phyloP scores from a whole-genome alignment of 2,113 vertebrate species.

The Carettochelys insculpta region DNA sequence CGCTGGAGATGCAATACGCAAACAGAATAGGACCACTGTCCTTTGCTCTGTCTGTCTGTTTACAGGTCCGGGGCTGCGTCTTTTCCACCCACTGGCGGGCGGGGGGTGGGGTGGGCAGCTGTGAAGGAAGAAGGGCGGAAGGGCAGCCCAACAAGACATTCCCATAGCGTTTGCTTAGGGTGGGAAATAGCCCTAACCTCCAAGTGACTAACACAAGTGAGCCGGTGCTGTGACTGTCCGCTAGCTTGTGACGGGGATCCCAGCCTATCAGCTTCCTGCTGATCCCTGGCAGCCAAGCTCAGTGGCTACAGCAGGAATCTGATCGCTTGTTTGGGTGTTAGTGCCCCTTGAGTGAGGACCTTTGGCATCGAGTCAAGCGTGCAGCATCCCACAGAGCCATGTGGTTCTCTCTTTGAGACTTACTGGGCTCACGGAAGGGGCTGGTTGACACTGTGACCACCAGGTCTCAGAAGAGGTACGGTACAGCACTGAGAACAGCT shows the following conservation, averaged over 20 bases:
- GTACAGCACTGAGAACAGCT: background rate
- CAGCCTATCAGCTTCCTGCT: too few species aligned
- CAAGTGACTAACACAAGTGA: background rate
- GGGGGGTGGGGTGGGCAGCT: background rate
- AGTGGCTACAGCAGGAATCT: rapidly evolving
- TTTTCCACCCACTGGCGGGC: background rate
- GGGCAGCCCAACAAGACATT: background rate
- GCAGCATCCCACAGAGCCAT: too few species aligned
- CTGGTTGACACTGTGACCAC: too few species aligned
- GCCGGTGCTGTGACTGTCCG: background rate
- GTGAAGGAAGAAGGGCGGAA: background rate
- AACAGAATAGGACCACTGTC: background rate
- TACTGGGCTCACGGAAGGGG: too few species aligned
- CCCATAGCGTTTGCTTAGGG: background rate
- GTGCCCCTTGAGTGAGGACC: background rate
- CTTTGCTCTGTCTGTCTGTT: background rate
- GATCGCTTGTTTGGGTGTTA: background rate
- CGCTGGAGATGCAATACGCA: background rate
- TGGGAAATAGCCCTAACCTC: background rate
- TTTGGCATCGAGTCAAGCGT: too few species aligned
- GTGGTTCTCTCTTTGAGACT: too few species aligned
- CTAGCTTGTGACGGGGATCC: background rate
- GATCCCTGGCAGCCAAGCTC: background rate
- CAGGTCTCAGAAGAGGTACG: background rate
- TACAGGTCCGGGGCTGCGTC: background rate